Conservation (phyloP, 2,797 vertebrate genomes). For the Helostoma temminkii region DNA sequence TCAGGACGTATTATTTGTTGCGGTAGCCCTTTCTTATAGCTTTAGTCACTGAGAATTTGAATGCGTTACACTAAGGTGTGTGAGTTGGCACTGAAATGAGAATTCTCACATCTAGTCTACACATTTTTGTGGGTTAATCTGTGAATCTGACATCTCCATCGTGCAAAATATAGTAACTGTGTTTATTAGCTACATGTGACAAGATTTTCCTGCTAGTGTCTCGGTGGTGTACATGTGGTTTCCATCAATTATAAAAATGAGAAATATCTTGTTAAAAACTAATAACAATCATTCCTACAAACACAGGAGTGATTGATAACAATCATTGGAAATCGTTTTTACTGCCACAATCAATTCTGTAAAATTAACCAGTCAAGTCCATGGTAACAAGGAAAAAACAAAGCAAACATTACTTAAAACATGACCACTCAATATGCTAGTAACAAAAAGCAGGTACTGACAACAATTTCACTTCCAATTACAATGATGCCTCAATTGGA, state of each 20-base stretch:
- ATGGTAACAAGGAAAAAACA: too few relatives aligned
- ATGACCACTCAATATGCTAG: too few relatives aligned
- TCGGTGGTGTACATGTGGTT: not conserved
- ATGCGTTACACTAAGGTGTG: conserved; percentile 29
- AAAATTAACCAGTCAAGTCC: not conserved
- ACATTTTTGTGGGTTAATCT: conserved; percentile 45
- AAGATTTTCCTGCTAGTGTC: not conserved
- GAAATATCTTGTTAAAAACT: too few relatives aligned
- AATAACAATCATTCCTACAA: too few relatives aligned
- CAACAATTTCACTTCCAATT: too few relatives aligned
- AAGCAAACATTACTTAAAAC: too few relatives aligned
- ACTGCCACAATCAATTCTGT: not conserved
- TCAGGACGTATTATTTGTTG: conserved; percentile 32
- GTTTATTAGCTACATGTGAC: conserved; percentile 16
- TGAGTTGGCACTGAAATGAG: conserved; percentile 24
- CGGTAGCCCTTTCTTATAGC: conserved; percentile 15
- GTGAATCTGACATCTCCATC: conserved; percentile 10
- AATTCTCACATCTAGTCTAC: conserved; percentile 35
- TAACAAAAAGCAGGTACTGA: too few relatives aligned
- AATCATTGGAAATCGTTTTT: too few relatives aligned
- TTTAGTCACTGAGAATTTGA: conserved; percentile 29
- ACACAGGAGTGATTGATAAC: too few relatives aligned
- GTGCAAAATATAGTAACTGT: conserved; percentile 18
- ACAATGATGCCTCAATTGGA: too few relatives aligned
- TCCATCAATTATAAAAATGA: not conserved